Base-by-base conservation (phyloP, 2,888 invertebrate species). In the Ophion costatus region DNA sequence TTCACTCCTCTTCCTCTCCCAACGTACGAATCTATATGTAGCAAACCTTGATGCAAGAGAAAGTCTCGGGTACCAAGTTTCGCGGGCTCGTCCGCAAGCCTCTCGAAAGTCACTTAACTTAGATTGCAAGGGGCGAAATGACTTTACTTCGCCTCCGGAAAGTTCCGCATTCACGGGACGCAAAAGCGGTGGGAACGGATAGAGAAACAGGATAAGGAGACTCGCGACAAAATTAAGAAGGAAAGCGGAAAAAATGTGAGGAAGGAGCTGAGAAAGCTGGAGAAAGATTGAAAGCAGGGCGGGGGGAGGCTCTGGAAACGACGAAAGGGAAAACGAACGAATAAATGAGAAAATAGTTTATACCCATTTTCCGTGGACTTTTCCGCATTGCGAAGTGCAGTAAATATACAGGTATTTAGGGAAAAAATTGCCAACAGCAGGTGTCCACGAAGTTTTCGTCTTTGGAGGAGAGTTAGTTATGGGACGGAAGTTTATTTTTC, bases 21-120 rank as follows among this genome's bases (percentile, higher is more conserved):
- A 42, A 61, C 56, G 64, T 51, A 42, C 66, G 74, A 66, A 75
- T 78, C 64, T 75, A 63, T 80, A 56, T 45, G 1, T 0, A 20
- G 66, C n/a, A 51, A 38, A 64, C 29, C 20, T 33, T 74, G 77
- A 79, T 76, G 83, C 83, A 74, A 80, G 86, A 33, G 77, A 85
- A 82, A 83, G 77, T 82, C 86, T 80, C 63, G 66, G 59, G 64
- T 70, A 69, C 61, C 89, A 90, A 92, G 91, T 92, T 92, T 92
- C 91, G 63, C 45, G 79, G 63, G 79, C 91, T 89, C 89, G 90
- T 90, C 86, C 89, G 89, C 51, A 51, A 89, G 89, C 89, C 91
- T 91, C 92, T 93, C 91, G 92, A 92, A 93, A 93, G 93, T 93
- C 93, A 93, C 93, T 93, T 93, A 93, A 93, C 93, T 93, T 93